phyloP scores from a whole-genome alignment of 2,113 vertebrate species.

The Tiliqua scincoides region DNA sequence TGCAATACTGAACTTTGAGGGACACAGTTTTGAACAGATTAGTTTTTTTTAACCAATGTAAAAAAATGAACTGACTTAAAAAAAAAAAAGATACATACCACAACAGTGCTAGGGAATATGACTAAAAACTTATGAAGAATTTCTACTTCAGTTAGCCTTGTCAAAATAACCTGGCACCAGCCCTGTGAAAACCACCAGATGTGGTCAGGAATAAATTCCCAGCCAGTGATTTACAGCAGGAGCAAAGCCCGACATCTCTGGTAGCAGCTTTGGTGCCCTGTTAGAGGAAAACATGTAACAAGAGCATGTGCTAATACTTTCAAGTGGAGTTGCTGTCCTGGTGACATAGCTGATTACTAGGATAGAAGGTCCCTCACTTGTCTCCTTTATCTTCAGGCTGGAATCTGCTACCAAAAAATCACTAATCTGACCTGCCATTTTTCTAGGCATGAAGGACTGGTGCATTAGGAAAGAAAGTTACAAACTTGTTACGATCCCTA shows the following conservation, averaged over 20 bases:
- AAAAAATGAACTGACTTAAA: no score
- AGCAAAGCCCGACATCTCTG: not conserved
- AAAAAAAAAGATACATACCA: no score
- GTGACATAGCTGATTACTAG: not conserved
- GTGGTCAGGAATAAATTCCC: not conserved
- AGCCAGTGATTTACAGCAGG: not conserved
- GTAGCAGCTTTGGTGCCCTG: not conserved
- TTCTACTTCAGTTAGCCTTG: no score
- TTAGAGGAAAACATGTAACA: not conserved
- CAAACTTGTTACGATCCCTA: constrained; percentile 56
- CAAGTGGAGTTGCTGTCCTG: not conserved
- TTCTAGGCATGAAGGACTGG: constrained; percentile 33
- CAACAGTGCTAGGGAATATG: no score
- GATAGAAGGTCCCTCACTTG: not conserved
- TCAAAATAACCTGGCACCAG: no score
- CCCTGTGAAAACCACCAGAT: not conserved
- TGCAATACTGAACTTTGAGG: no score
- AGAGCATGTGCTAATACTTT: not conserved
- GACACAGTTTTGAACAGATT: no score
- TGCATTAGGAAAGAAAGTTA: constrained; percentile 53
- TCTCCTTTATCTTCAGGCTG: not conserved
- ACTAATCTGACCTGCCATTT: constrained; percentile 33
- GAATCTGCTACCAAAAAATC: not conserved
- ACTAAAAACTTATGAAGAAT: no score
- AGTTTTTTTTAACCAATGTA: no score